A percentile compares a stretch with the other conserved stretches of the same genome.
These are phyloP conservation scores for Achatina immaculata DNA, from an alignment of 1,140 invertebrate genomes.

Conservation along the genomic window DNA sequence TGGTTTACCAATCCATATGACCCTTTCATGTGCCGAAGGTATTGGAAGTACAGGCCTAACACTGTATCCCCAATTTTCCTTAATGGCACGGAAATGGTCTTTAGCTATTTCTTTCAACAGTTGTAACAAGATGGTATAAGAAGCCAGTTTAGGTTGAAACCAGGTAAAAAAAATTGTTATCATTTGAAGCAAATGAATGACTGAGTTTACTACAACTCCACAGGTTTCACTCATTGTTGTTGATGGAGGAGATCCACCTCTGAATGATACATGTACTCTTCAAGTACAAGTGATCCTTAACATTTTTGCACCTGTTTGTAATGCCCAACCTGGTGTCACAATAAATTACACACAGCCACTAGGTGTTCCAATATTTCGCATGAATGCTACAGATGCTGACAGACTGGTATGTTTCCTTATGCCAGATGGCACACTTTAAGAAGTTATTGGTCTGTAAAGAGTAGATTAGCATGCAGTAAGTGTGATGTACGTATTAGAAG, in stretches of 20 bases:
- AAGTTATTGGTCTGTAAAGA: too few species aligned
- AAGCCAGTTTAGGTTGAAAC: too few species aligned
- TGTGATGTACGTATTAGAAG: too few species aligned
- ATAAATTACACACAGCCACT: conserved; percentile 22
- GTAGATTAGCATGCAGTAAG: too few species aligned
- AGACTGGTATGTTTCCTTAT: not conserved
- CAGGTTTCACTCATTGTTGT: conserved; percentile 49
- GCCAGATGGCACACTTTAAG: not conserved
- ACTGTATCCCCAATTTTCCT: too few species aligned
- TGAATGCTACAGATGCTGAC: conserved; percentile 46
- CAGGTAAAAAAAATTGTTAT: too few species aligned
- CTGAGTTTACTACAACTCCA: not conserved
- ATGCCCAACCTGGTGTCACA: not conserved
- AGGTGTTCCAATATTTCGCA: conserved; percentile 23
- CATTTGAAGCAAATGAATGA: conserved; percentile 17
- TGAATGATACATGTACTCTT: conserved; percentile 41
- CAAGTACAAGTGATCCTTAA: conserved; percentile 43
- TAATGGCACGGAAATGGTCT: too few species aligned
- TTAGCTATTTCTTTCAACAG: too few species aligned
- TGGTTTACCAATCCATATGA: too few species aligned
- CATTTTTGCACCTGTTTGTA: conserved; percentile 45
- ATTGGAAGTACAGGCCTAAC: too few species aligned
- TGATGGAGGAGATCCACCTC: conserved; percentile 53
- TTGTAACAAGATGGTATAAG: too few species aligned
- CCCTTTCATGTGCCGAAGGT: too few species aligned